Conservation (phyloP, 2,797 vertebrate species). For the Sebastes matsubarae region DNA sequence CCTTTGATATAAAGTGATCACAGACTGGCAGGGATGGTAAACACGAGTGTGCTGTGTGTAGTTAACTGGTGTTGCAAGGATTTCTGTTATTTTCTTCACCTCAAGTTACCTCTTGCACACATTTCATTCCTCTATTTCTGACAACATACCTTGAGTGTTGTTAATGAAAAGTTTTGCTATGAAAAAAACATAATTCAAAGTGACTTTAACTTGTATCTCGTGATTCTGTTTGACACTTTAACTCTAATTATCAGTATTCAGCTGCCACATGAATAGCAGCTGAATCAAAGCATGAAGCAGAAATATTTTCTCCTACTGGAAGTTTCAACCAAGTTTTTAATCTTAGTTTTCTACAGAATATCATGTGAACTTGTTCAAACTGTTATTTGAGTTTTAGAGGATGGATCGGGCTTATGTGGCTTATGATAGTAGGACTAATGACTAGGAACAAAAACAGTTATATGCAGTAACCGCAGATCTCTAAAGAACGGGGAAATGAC, state of each 20-base stretch:
- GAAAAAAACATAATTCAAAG: constrained; percentile 8
- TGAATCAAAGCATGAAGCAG: constrained; percentile 4
- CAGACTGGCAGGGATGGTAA: constrained; percentile 34
- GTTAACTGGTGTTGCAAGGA: not conserved
- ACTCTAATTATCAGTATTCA: constrained; percentile 19
- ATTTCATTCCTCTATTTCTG: not conserved
- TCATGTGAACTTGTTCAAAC: not conserved
- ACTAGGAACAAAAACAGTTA: not conserved
- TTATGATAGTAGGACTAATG: not conserved
- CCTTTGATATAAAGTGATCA: constrained; percentile 56
- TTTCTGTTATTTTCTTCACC: constrained; percentile 3
- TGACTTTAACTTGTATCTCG: not conserved
- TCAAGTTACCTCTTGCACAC: constrained; percentile 12
- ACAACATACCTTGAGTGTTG: not conserved
- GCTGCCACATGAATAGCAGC: not conserved
- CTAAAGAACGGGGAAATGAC: not conserved
- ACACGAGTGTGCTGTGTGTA: constrained; percentile 16
- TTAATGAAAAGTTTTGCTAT: constrained; percentile 7
- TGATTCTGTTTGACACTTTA: constrained; percentile 8
- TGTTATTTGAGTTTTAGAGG: not conserved
- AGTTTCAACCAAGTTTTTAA: constrained; percentile 8
- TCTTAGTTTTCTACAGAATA: not conserved
- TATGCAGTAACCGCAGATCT: not conserved
- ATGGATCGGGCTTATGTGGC: not conserved
- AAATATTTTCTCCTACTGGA: not conserved